Conservation (phyloP, 1,140 invertebrate genomes). For the Lethocerus indicus region DNA sequence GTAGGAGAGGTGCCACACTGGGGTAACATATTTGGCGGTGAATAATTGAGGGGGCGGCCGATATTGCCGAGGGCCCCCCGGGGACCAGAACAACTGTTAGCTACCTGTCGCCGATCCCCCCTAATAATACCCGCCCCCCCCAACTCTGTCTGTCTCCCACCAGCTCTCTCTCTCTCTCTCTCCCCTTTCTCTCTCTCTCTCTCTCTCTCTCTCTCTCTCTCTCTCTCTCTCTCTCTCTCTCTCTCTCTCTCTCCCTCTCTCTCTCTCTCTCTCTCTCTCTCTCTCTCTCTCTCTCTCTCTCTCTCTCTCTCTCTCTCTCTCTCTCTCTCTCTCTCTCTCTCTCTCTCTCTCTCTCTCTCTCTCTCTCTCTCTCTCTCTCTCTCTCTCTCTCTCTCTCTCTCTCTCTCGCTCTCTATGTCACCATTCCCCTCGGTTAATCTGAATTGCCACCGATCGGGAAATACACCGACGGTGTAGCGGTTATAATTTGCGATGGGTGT, state of each 20-base stretch:
- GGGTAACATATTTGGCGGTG: too few species aligned
- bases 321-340: conserved; percentile 2
- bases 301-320: conserved; percentile 2
- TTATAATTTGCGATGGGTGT: background rate
- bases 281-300: background rate
- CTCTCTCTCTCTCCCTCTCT: background rate
- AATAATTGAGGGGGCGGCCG: too few species aligned
- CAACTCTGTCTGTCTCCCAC: background rate
- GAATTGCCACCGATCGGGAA: background rate
- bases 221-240: background rate
- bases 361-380: background rate
- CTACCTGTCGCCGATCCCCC: too few species aligned
- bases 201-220: conserved; percentile 2
- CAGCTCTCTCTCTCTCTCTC: background rate
- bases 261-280: conserved; percentile 2
- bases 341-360: background rate
- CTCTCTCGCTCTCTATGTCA: background rate
- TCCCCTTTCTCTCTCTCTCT: background rate
- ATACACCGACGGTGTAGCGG: background rate
- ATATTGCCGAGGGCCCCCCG: too few species aligned
- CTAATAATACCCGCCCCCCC: background rate
- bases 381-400: background rate
- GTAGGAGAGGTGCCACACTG: too few species aligned
- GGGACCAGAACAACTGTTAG: too few species aligned
- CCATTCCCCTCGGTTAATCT: background rate